Percentiles rank a stretch among this genome's conserved stretches.
Conservation (phyloP, 2,888 invertebrate genomes). For the Stramonita haemastoma region DNA sequence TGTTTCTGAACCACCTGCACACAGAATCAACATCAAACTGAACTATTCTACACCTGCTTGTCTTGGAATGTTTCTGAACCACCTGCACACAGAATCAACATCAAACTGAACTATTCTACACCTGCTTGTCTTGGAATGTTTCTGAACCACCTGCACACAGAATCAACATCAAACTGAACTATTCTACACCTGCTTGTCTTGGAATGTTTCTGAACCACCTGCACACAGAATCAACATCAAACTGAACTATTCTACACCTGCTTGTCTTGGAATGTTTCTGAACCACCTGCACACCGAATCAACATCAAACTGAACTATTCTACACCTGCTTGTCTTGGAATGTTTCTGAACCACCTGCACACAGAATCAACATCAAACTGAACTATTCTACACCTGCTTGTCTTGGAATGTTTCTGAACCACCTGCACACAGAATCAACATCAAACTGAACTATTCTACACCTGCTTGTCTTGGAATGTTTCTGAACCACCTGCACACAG, state of each 20-base stretch:
- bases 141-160: conserved; percentile 87
- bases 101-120: conserved; percentile 76
- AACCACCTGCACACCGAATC: conserved; percentile 82
- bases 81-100: conserved; percentile 77
- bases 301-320: not conserved
- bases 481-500: conserved; percentile 87
- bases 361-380: not conserved
- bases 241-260: conserved; percentile 79
- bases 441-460: conserved; percentile 76
- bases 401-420: conserved; percentile 95
- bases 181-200: conserved; percentile 83
- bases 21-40: not conserved
- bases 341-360: conserved; percentile 90
- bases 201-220: conserved; percentile 95
- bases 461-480: conserved; percentile 87
- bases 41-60: conserved; percentile 80
- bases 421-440: conserved; percentile 77
- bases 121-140: conserved; percentile 87
- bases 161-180: not conserved
- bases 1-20: conserved; percentile 90
- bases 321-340: conserved; percentile 87
- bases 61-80: conserved; percentile 95
- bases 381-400: conserved; percentile 80
- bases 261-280: conserved; percentile 90
- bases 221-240: conserved; percentile 44